Base-by-base conservation (phyloP, 2,797 vertebrate genomes). In the Lepus townsendii region DNA sequence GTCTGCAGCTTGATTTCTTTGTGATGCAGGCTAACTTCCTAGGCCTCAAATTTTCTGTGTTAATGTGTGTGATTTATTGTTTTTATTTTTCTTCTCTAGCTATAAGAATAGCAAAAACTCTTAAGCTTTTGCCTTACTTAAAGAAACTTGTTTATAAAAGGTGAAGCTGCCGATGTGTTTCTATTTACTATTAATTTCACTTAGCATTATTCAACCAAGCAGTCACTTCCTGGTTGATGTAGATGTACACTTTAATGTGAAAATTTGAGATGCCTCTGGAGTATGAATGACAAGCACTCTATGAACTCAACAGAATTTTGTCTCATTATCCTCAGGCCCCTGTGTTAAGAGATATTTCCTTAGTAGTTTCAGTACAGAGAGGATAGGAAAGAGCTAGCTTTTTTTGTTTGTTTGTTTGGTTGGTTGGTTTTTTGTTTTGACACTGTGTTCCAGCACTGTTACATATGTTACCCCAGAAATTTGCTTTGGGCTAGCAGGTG, bases 81-180 rank as follows among this genome's bases (percentile, higher is more conserved):
- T 77, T 95, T 95, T 92, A 38, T 87, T 86, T 87, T 91, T 90
- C 22, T 60, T 91, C 35, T 87, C 32, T 87, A 89, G 83, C 22
- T 50, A n/a, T 71, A 73, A 89, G 42, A 91, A 32, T 32, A 90
- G 72, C 76, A 91, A 88, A 80, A 47, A 8, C 60, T 89, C 27
- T 26, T 54, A 60, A 83, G 32, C 80, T 20, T 85, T 83, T 94
- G 20, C 38, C 16, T 30, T 83, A 85, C 35, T 88, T 93, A 80
- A 26, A 38, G 35, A 90, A 75, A 35, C 35, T 90, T 52, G 35
- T 54, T 92, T 80, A 13, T 57, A 62, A 87, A 94, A 68, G 35
- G 77, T 57, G 75, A 91, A 76, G 24, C 47, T 91, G 32, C 42
- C 60, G 2, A 0, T 89, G 42, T 93, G 66, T 85, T 35, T 72